These are phyloP conservation scores for Liopterus haemorrhoidalis DNA, from an alignment of 2,888 invertebrate genomes.

Conservation along the genomic window DNA sequence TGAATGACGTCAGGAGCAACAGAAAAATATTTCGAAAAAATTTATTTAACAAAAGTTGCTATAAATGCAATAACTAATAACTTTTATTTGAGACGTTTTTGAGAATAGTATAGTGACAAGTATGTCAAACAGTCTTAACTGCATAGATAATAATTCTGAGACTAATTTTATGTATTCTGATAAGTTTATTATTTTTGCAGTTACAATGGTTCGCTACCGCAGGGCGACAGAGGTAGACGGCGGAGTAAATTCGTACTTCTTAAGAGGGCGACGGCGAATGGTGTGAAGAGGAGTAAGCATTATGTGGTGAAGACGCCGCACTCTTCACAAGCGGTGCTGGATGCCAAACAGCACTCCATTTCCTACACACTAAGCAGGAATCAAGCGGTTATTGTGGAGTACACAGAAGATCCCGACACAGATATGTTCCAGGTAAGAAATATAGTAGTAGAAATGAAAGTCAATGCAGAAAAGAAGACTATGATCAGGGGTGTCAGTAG, in stretches of 20 bases:
- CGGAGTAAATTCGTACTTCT: constrained; percentile 91
- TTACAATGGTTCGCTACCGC: constrained; percentile 87
- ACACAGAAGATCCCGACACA: constrained; percentile 88
- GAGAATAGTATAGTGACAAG: too few species aligned
- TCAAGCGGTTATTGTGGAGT: constrained; percentile 98
- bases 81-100: background rate
- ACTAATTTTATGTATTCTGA: constrained; percentile 5
- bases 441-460: too few species aligned
- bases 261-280: constrained; percentile 79
- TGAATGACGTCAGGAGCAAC: too few species aligned
- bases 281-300: constrained; percentile 90
- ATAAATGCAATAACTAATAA: background rate
- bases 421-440: constrained; percentile 96
- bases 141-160: too few species aligned
- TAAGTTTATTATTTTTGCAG: constrained; percentile 48
- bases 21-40: background rate
- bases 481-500: background rate
- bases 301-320: constrained; percentile 95
- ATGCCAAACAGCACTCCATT: constrained; percentile 91
- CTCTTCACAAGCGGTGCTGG: constrained; percentile 89
- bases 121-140: too few species aligned
- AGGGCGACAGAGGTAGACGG: constrained; percentile 87
- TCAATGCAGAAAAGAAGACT: background rate
- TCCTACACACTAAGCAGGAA: constrained; percentile 94
- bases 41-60: background rate